Conservation (phyloP, 1,140 invertebrate genomes). For the Archivesica marissinica region DNA sequence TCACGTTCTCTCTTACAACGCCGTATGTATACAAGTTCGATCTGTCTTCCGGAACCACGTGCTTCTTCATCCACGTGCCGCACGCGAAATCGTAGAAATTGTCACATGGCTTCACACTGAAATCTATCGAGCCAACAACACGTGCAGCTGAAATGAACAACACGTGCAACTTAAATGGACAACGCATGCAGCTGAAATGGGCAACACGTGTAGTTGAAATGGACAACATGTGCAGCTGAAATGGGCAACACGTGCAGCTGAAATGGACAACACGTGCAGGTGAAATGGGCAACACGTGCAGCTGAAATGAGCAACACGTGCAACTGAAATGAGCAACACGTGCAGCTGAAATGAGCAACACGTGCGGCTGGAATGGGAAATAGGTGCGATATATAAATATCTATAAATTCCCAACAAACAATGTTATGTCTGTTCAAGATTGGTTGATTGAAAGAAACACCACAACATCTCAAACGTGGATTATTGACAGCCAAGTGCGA, state of each 20-base stretch:
- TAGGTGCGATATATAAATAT: too few species aligned
- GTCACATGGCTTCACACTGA: constrained; percentile 91
- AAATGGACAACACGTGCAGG: not conserved
- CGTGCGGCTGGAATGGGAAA: too few species aligned
- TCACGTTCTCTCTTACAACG: constrained; percentile 42
- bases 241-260: not conserved
- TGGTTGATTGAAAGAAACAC: too few species aligned
- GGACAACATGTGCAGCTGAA: too few species aligned
- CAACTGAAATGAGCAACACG: not conserved
- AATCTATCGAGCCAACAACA: constrained; percentile 81
- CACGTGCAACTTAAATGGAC: not conserved
- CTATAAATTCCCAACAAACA: too few species aligned
- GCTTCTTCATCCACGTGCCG: constrained; percentile 82
- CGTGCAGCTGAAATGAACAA: constrained; percentile 58
- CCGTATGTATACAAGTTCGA: constrained; percentile 48
- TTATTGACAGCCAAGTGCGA: too few species aligned
- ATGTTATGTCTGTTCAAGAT: too few species aligned
- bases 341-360: too few species aligned
- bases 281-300: too few species aligned
- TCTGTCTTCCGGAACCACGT: constrained; percentile 68
- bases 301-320: not conserved
- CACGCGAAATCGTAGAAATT: constrained; percentile 98
- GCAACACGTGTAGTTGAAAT: not conserved
- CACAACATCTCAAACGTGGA: too few species aligned
- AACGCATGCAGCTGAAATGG: not conserved